A percentile compares a stretch with the other conserved stretches of the same genome.
These are phyloP conservation scores for Orthonychiurus folsomi DNA, from an alignment of 2,888 invertebrate genomes.

Conservation along the genomic window DNA sequence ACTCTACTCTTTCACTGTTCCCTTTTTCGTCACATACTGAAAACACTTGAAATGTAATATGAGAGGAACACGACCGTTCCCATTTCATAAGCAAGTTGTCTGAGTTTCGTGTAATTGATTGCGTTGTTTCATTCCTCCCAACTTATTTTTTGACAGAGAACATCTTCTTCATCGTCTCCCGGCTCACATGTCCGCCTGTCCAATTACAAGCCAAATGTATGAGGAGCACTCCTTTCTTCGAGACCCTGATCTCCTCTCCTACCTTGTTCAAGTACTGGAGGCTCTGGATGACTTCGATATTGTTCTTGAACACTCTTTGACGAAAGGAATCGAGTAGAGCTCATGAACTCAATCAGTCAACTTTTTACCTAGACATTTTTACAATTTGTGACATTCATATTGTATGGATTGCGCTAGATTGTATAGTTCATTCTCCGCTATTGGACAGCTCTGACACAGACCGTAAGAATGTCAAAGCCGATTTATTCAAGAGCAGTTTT, in stretches of 20 bases:
- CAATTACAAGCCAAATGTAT: conserved; percentile 85
- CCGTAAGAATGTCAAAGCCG: too few species aligned
- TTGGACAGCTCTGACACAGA: too few species aligned
- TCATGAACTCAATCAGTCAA: background rate
- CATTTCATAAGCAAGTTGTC: background rate
- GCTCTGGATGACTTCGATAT: conserved; percentile 83
- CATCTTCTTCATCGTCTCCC: conserved; percentile 83
- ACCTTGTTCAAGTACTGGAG: conserved; percentile 80
- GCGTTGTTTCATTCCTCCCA: too few species aligned
- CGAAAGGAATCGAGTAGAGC: conserved; percentile 51
- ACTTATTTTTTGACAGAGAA: conserved; percentile 56
- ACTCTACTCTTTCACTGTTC: too few species aligned
- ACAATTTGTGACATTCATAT: too few species aligned
- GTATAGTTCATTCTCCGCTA: too few species aligned
- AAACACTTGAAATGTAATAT: too few species aligned
- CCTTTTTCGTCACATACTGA: too few species aligned
- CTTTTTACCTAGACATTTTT: too few species aligned
- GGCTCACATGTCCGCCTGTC: conserved; percentile 79
- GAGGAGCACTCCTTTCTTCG: conserved; percentile 92
- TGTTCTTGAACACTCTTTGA: conserved; percentile 74
- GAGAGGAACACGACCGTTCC: too few species aligned
- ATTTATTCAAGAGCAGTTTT: too few species aligned
- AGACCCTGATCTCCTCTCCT: conserved; percentile 72
- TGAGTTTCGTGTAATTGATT: background rate
- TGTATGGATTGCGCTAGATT: too few species aligned